These are phyloP conservation scores for Ips nitidus DNA, from an alignment of 1,140 invertebrate genomes.

Conservation along the genomic window DNA sequence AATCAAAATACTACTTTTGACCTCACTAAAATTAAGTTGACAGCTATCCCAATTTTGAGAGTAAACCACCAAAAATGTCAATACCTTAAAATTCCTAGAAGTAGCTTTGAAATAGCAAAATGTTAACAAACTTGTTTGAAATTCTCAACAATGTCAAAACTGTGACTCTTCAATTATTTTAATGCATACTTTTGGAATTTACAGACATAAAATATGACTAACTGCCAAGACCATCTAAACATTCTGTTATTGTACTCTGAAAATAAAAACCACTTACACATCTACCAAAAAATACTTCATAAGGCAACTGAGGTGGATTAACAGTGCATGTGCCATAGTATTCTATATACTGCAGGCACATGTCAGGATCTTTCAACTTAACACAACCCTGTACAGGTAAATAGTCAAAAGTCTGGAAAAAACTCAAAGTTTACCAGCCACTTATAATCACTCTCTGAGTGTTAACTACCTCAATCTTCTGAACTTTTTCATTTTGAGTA, in stretches of 20 bases:
- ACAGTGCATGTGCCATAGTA: conserved; percentile 83
- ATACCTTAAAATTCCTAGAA: too few relatives aligned
- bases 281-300: conserved; percentile 80
- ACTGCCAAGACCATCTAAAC: too few relatives aligned
- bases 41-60: too few relatives aligned
- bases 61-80: too few relatives aligned
- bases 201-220: too few relatives aligned
- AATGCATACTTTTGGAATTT: too few relatives aligned
- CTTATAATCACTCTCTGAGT: not conserved
- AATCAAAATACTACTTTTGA: too few relatives aligned
- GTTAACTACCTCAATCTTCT: conserved; percentile 77
- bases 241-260: not conserved
- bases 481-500: conserved; percentile 73
- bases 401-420: conserved; percentile 71
- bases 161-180: too few relatives aligned
- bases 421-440: not conserved
- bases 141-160: too few relatives aligned
- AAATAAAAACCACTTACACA: conserved; percentile 61
- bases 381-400: conserved; percentile 79
- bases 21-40: too few relatives aligned
- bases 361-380: conserved; percentile 79
- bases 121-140: too few relatives aligned
- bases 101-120: too few relatives aligned
- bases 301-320: conserved; percentile 69
- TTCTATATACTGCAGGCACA: conserved; percentile 79